Conservation (phyloP, 2,113 vertebrate species). For the Clarias magur region DNA sequence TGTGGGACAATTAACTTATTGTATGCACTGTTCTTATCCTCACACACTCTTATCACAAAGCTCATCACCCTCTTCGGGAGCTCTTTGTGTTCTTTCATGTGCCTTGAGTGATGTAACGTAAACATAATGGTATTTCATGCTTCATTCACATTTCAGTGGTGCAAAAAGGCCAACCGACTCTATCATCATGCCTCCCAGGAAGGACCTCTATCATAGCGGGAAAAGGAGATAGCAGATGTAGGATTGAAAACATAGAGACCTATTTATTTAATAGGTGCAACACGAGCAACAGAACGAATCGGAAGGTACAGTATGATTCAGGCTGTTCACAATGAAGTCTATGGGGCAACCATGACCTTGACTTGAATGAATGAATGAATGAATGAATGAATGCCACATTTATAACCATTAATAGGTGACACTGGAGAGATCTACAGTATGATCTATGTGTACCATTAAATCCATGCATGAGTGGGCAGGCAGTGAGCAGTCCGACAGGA, state of each 20-base stretch:
- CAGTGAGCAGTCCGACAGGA: neutral
- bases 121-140: constrained; percentile 59
- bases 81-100: constrained; percentile 58
- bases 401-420: neutral
- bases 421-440: neutral
- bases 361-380: neutral
- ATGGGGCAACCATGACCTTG: neutral
- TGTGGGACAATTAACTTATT: neutral
- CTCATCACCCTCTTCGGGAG: constrained; percentile 55
- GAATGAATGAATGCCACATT: neutral
- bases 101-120: constrained; percentile 53
- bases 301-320: no score
- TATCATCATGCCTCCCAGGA: constrained; percentile 51
- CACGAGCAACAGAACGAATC: neutral
- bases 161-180: constrained; percentile 32
- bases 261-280: neutral
- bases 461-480: neutral
- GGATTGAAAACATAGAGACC: neutral
- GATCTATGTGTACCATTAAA: neutral
- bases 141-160: constrained; percentile 50
- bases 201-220: neutral
- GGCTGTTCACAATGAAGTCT: neutral
- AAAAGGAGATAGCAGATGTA: neutral
- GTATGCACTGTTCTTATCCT: constrained; percentile 2
- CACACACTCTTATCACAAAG: constrained; percentile 21